Conservation (phyloP, 2,888 invertebrate species). For the Agrochola lychnidis region DNA sequence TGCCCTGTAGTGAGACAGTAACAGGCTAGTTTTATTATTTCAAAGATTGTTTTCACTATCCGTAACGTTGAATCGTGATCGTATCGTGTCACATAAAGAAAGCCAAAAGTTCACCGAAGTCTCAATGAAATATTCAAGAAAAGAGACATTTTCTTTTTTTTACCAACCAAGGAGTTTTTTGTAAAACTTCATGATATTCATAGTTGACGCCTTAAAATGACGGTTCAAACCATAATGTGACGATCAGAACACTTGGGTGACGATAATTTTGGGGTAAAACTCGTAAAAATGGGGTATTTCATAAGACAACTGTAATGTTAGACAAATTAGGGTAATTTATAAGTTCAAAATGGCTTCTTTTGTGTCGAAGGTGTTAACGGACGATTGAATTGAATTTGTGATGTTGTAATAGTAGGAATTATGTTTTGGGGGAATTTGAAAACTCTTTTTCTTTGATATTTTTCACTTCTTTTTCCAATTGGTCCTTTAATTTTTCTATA, state of each 20-base stretch:
- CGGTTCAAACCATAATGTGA: constrained; percentile 53
- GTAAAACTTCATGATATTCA: constrained; percentile 46
- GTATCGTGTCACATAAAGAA: constrained; percentile 47
- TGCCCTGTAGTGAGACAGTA: background rate
- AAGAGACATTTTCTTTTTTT: constrained; percentile 56
- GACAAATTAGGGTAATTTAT: constrained; percentile 62
- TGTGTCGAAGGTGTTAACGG: constrained; percentile 53
- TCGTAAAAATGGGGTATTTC: constrained; percentile 65
- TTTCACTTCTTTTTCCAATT: background rate
- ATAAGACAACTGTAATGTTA: constrained; percentile 67
- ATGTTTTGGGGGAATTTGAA: background rate
- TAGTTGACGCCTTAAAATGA: constrained; percentile 63
- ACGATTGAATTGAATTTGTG: constrained; percentile 43
- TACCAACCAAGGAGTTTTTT: constrained; percentile 41
- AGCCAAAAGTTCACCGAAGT: constrained; percentile 35
- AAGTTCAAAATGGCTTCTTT: constrained; percentile 55
- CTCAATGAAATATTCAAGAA: constrained; percentile 62
- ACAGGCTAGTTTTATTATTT: background rate
- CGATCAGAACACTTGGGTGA: constrained; percentile 65
- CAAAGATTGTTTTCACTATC: background rate
- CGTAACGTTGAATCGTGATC: constrained; percentile 43
- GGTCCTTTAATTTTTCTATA: fast-evolving
- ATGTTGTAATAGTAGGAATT: constrained; percentile 44
- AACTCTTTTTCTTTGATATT: background rate
- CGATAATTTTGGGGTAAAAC: constrained; percentile 67